Evolutionary conservation across 2,113 vertebrate species (phyloP).

Genomic region (Fregetta grallaria): DNA sequence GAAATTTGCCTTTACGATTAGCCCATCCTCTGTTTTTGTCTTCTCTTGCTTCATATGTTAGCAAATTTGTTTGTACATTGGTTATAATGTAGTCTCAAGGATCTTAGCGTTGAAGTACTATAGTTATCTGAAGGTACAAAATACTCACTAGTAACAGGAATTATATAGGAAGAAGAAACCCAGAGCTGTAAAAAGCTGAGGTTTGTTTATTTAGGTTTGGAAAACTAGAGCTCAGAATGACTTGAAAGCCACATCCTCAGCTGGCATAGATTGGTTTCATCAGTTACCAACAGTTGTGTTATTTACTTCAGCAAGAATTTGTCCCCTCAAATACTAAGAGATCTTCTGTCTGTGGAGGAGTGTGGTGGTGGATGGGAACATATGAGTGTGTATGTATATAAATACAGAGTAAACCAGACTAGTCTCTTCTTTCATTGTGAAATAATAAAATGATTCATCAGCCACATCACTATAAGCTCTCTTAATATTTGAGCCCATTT

Average conservation of each 20-base stretch:
- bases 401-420: not conserved
- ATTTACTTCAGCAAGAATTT: not conserved
- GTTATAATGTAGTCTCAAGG: not conserved
- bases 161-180: not conserved
- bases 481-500: not conserved
- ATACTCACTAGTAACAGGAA: not conserved
- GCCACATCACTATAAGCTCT: not conserved
- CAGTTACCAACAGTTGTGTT: not conserved
- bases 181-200: not conserved
- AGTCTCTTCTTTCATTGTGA: not conserved
- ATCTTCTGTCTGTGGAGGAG: not conserved
- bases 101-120: not conserved
- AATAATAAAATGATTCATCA: not conserved
- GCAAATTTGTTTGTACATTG: not conserved
- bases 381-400: not conserved
- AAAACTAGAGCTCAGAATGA: not conserved
- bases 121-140: not conserved
- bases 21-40: not conserved
- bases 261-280: not conserved
- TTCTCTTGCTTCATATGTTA: not conserved
- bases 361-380: not conserved
- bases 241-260: constrained; percentile 15
- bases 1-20: not conserved
- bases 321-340: not conserved
- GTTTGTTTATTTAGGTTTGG: not conserved